Evolutionary conservation across 2,888 invertebrate species (phyloP), one percentile per base, ranked within the genome.

Genomic region (Acanthosepion lycidas): DNA sequence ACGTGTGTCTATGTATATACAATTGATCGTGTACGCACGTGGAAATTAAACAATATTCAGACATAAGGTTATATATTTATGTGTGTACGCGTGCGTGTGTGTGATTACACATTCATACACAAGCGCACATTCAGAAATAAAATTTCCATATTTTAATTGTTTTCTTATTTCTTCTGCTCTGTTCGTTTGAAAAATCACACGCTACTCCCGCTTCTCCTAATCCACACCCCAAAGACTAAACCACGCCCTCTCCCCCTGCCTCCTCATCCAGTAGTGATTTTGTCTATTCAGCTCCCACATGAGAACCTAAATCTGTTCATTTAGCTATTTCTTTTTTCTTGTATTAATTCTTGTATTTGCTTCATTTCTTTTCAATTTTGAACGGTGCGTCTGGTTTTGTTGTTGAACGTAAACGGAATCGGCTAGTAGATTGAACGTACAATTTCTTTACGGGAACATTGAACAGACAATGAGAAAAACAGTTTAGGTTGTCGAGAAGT

Each of bases 121-220:
- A 18, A 23, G 23, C n/a, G 15, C 78, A 78, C 15, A 33, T 78
- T 9, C n/a, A 78, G 15, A n/a, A 33, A 78, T 78, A 78, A 78
- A 78, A 78, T 78, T 59, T 59, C n/a, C 33, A 78, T 78, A n/a
- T 78, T 78, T 78, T 78, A 78, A 78, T 78, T 78, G 78, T 78
- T 78, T 78, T n/a, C 12, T n/a, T 23, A 59, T 59, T 23, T 28
- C n/a, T 78, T n/a, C 15, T 33, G 33, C 15, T 78, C 15, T 33
- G 33, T 15, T 78, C n/a, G 15, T 78, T 33, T 78, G 78, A 78
- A n/a, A 64, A 78, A 78, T 15, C n/a, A n/a, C n/a, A 78, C 9
- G n/a, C 18, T 49, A 48, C 92, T 9, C 26, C 92, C 48, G 92
- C 92, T 5, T 20, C 92, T 49, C 0, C 42, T 49, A 92, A 28